phyloP scores from a whole-genome alignment of 2,888 invertebrate genomes.

The Antheraea assamensis region DNA sequence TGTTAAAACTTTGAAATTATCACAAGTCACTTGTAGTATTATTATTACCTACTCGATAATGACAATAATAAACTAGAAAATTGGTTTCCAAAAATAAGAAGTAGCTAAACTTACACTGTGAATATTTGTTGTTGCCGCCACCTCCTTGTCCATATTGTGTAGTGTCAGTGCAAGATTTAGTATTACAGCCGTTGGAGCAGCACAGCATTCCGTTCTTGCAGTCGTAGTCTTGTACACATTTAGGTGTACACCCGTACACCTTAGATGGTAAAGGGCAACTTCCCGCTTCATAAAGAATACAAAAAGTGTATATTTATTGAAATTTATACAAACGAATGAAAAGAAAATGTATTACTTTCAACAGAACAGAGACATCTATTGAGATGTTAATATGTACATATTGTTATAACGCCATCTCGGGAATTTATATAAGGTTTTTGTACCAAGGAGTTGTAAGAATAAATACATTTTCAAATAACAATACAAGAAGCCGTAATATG shows the following conservation, averaged over 20 bases:
- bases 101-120: constrained; percentile 14
- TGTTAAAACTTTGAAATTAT: too few species aligned
- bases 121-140: constrained; percentile 51
- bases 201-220: constrained; percentile 86
- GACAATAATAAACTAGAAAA: too few species aligned
- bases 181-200: constrained; percentile 86
- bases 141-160: constrained; percentile 49
- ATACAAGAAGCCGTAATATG: too few species aligned
- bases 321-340: too few species aligned
- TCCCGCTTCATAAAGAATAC: constrained; percentile 47
- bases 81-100: too few species aligned
- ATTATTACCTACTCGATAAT: too few species aligned
- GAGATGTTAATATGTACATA: too few species aligned
- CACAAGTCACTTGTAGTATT: too few species aligned
- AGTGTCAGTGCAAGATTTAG: constrained; percentile 84
- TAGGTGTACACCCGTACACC: constrained; percentile 85
- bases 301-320: not conserved
- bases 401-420: too few species aligned
- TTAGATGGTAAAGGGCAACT: constrained; percentile 85
- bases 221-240: constrained; percentile 85
- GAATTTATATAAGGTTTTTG: too few species aligned
- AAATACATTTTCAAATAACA: too few species aligned
- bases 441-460: too few species aligned
- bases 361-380: not conserved
- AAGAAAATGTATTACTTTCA: not conserved